Evolutionary conservation across 2,888 invertebrate species (phyloP), one percentile per base, ranked within the genome.

Genomic region (Andrena marginata): DNA sequence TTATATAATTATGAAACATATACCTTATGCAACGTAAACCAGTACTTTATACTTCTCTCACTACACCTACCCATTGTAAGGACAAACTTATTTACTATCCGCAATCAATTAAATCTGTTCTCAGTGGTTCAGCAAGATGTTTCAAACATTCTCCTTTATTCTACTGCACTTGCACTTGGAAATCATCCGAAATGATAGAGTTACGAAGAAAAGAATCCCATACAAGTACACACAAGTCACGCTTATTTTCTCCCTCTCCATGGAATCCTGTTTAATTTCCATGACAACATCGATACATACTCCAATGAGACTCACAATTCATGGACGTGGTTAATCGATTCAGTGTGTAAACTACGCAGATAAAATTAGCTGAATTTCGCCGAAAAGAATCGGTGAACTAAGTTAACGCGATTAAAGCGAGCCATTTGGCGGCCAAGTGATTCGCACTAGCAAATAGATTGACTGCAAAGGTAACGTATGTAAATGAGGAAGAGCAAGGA

Each of bases 11-110:
- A 80, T 48, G 60, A 67, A 77, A 65, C 20, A 42, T 73, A 64
- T 83, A 69, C 60, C 29, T 78, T 72, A 68, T 75, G 62, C 83
- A 85, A 85, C 33, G 62, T 85, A 85, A 85, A 23, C 74, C 49
- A 51, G 68, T 23, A 54, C 31, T 26, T 54, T 65, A 71, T 31
- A 1, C 20, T 76, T 67, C 70, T 82, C 73, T 72, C 77, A 79
- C 63, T 80, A 83, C 51, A 83, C 64, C 29, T 71, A 23, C 48
- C 75, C 75, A 65, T 84, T 79, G 42, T 56, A 79, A 35, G 35
- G 60, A 59, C 10, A 5, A 31, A 1, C 7, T 2, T 1, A 8
- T 23, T 29, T 10, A 7, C 7, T 20, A 23, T 10, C 13, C 1
- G 7, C 7, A 2, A 48, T 16, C 2, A 26, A 26, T 64, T 48